A percentile compares a stretch with the other conserved stretches of the same genome.
phyloP scores from a whole-genome alignment of 2,797 vertebrate species.

The Syndactyla subalaris region DNA sequence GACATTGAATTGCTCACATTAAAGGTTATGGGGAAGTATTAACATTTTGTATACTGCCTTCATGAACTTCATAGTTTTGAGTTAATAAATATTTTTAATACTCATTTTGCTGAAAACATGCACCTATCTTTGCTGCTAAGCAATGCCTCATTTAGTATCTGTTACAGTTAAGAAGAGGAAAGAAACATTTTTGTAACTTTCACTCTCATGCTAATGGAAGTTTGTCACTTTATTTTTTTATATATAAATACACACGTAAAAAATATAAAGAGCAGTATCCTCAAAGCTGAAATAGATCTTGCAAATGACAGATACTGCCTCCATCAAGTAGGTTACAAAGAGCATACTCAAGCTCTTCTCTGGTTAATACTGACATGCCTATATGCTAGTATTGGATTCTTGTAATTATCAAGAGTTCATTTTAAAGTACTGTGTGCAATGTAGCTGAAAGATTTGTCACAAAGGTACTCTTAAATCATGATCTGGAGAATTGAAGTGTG shows the following conservation, averaged over 20 bases:
- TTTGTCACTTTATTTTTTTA: not conserved
- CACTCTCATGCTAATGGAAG: not conserved
- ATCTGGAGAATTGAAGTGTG: not conserved
- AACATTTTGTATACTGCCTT: not conserved
- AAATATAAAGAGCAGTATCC: not conserved
- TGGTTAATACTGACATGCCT: not conserved
- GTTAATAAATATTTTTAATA: not conserved
- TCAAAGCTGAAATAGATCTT: not conserved
- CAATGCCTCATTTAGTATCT: not conserved
- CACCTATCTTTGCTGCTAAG: not conserved
- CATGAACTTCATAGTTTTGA: not conserved
- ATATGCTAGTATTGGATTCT: not conserved
- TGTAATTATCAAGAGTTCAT: not conserved
- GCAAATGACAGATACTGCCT: not conserved
- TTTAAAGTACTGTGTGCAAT: not conserved
- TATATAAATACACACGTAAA: not conserved
- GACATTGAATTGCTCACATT: not conserved
- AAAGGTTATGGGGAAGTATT: not conserved
- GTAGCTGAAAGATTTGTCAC: not conserved
- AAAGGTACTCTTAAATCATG: not conserved
- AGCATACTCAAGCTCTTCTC: not conserved
- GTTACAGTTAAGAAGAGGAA: not conserved
- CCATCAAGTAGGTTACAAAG: accelerated
- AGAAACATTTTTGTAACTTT: not conserved
- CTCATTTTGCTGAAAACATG: not conserved